These are phyloP conservation scores for Caenorhabditis angaria DNA, from an alignment of 2,888 invertebrate genomes.

Conservation along the genomic window DNA sequence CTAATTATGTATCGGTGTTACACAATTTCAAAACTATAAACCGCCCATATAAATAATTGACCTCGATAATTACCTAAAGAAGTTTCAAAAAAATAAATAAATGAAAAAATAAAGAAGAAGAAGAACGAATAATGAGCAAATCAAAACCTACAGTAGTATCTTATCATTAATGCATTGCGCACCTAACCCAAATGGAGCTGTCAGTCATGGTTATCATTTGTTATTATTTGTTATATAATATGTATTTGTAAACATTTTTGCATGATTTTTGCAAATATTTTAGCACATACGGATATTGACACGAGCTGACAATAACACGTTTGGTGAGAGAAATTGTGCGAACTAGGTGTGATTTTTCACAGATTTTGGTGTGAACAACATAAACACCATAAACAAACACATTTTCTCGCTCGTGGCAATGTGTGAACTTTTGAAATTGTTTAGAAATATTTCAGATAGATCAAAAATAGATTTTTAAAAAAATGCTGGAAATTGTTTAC, in stretches of 20 bases:
- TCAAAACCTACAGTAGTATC: neutral
- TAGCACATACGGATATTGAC: neutral
- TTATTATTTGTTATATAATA: too few relatives aligned
- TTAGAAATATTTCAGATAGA: too few relatives aligned
- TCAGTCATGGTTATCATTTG: constrained; percentile 1
- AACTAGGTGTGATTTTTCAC: neutral
- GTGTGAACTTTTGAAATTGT: too few relatives aligned
- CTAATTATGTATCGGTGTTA: constrained; percentile 31
- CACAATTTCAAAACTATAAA: constrained; percentile 38
- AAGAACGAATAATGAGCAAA: neutral
- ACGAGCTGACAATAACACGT: neutral
- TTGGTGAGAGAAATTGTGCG: neutral
- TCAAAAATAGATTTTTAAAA: too few relatives aligned
- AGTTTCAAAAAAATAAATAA: too few relatives aligned
- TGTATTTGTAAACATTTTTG: too few relatives aligned
- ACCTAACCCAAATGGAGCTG: neutral
- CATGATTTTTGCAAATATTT: too few relatives aligned
- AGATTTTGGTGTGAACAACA: neutral
- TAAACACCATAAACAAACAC: neutral
- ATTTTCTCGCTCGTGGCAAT: neutral
- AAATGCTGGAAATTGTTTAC: too few relatives aligned
- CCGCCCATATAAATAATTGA: constrained; percentile 41
- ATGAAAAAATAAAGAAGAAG: neutral
- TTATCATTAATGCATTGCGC: neutral
- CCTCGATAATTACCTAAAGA: neutral